phyloP scores from a whole-genome alignment of 2,113 vertebrate genomes.

The Misgurnus mizolepis region DNA sequence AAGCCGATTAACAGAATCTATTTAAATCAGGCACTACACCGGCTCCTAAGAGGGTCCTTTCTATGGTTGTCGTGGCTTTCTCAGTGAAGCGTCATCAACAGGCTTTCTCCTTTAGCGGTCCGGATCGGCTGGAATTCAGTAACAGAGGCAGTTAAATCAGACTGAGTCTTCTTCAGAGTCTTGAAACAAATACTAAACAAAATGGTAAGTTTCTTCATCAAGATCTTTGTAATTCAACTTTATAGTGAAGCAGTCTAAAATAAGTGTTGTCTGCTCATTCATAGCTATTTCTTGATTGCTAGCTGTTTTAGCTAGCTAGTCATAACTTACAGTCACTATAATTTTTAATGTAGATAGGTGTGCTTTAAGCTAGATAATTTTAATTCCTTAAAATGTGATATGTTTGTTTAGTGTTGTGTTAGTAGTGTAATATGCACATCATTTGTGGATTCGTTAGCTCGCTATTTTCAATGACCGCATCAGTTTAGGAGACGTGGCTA shows the following conservation, averaged over 20 bases:
- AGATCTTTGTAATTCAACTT: neutral
- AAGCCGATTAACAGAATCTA: too few species aligned
- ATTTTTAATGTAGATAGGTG: neutral
- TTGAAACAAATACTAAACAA: constrained; percentile 43
- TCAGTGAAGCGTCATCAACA: constrained; percentile 68
- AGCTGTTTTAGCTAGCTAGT: neutral
- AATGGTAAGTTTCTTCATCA: constrained; percentile 67
- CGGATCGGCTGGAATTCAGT: neutral
- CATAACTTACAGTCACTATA: neutral
- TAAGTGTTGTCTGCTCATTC: neutral
- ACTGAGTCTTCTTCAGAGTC: neutral
- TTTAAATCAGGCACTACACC: constrained; percentile 59
- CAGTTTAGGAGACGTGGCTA: constrained; percentile 68
- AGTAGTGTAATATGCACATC: neutral
- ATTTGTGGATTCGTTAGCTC: constrained; percentile 21
- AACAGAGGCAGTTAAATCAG: neutral
- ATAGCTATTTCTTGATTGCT: neutral
- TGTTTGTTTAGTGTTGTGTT: neutral
- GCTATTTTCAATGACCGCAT: constrained; percentile 40
- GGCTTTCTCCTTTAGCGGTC: constrained; percentile 49
- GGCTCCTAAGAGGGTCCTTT: constrained; percentile 61
- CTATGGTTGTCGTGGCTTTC: constrained; percentile 77
- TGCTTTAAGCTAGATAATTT: neutral
- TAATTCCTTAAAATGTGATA: neutral
- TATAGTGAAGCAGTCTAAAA: neutral